Percentiles rank a stretch among this genome's conserved stretches.
phyloP scores from a whole-genome alignment of 2,797 vertebrate species.

The Ibycter americanus region DNA sequence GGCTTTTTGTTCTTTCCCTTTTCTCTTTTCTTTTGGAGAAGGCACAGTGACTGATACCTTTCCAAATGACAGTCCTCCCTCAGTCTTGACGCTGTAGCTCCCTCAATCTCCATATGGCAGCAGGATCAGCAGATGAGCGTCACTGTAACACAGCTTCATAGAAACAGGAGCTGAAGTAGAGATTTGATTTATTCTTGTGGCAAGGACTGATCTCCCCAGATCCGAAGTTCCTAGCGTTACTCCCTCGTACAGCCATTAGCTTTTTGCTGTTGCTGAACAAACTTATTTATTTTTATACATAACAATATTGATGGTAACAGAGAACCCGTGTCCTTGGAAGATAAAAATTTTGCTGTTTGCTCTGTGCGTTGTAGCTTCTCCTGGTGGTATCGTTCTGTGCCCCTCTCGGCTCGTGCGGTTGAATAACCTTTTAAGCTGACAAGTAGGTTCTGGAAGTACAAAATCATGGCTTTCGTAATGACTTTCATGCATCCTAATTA shows the following conservation, averaged over 20 bases:
- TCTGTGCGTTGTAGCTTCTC: not conserved
- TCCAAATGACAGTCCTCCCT: not conserved
- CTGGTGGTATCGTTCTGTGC: too few relatives aligned
- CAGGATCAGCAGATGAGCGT: not conserved
- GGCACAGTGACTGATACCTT: not conserved
- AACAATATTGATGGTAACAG: not conserved
- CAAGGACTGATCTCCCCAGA: not conserved
- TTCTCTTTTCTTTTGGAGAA: not conserved
- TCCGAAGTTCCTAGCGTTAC: not conserved
- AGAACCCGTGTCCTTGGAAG: not conserved
- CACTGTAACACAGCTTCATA: not conserved
- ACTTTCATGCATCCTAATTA: not conserved
- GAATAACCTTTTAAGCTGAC: not conserved
- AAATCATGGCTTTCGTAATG: not conserved
- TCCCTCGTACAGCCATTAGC: not conserved
- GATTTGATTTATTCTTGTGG: not conserved
- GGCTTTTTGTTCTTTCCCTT: not conserved
- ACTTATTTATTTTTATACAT: not conserved
- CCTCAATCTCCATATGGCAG: not conserved
- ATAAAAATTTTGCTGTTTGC: not conserved
- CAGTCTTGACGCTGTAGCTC: not conserved
- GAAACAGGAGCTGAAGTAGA: not conserved
- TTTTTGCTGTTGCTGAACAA: not conserved
- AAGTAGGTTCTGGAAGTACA: not conserved
- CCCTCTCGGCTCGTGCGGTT: not conserved